Evolutionary conservation across 1,140 invertebrate species (phyloP).

Genomic region (Solen grandis): DNA sequence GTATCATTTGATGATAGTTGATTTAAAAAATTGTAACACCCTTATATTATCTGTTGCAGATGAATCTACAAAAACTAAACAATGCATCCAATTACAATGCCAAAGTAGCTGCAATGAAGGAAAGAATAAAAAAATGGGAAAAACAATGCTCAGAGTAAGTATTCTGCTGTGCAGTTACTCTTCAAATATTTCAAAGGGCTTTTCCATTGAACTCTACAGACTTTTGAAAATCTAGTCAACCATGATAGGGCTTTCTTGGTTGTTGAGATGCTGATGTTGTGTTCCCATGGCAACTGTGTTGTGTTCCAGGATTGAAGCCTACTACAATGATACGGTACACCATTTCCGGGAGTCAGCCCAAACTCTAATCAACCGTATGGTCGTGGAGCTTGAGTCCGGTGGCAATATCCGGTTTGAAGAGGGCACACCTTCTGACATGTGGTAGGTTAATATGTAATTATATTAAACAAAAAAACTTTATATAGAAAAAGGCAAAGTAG

Average conservation of each 20-base stretch:
- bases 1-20: too few relatives aligned
- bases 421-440: slow-evolving; percentile 74
- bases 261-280: too few relatives aligned
- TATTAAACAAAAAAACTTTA: too few relatives aligned
- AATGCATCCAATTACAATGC: slow-evolving; percentile 29
- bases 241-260: too few relatives aligned
- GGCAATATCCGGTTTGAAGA: slow-evolving; percentile 81
- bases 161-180: too few relatives aligned
- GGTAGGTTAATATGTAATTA: too few relatives aligned
- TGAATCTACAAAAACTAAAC: slow-evolving; percentile 62
- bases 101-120: slow-evolving; percentile 70
- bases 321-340: slow-evolving; percentile 45
- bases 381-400: slow-evolving; percentile 78
- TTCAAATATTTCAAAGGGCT: too few relatives aligned
- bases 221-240: too few relatives aligned
- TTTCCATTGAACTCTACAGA: too few relatives aligned
- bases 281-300: too few relatives aligned
- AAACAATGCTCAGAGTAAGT: slow-evolving; percentile 75
- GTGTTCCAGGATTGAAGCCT: slow-evolving; percentile 69
- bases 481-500: too few relatives aligned
- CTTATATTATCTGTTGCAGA: slow-evolving; percentile 55
- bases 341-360: slow-evolving; percentile 62
- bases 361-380: slow-evolving; percentile 69
- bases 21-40: too few relatives aligned
- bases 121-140: slow-evolving; percentile 74